These are phyloP conservation scores for Macrotus californicus DNA, from an alignment of 2,113 vertebrate species.

Conservation along the genomic window DNA sequence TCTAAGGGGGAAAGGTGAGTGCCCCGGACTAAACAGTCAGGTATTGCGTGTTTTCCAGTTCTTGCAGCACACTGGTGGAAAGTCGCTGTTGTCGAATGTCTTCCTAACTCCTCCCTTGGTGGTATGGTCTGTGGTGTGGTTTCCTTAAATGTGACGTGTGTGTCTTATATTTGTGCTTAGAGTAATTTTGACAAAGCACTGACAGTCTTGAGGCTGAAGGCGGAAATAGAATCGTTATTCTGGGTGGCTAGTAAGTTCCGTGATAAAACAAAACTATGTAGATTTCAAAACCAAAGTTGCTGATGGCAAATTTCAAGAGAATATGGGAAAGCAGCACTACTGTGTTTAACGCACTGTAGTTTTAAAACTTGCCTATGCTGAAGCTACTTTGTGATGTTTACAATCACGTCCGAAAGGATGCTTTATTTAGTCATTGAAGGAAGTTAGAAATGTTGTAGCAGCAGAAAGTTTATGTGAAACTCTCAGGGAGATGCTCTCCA, in stretches of 20 bases:
- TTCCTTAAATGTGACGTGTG: neutral
- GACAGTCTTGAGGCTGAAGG: neutral
- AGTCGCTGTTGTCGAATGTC: neutral
- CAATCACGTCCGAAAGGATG: neutral
- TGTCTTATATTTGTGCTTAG: neutral
- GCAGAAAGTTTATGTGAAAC: neutral
- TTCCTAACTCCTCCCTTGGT: neutral
- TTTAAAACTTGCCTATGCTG: slow-evolving; percentile 7
- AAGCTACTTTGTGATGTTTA: neutral
- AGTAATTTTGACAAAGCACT: neutral
- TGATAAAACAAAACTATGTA: neutral
- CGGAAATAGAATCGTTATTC: neutral
- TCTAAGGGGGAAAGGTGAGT: neutral
- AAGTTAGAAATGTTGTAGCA: neutral
- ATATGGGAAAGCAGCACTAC: neutral
- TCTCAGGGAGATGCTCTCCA: neutral
- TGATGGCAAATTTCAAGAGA: neutral
- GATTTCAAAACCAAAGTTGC: neutral
- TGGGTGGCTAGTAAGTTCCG: neutral
- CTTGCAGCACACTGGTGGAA: neutral
- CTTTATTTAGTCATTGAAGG: neutral
- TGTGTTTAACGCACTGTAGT: neutral
- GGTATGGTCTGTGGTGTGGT: neutral
- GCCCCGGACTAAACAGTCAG: neutral
- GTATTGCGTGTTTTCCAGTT: neutral